Base-by-base conservation (phyloP, 2,888 invertebrate species). In the Eristalinus sepulchralis region DNA sequence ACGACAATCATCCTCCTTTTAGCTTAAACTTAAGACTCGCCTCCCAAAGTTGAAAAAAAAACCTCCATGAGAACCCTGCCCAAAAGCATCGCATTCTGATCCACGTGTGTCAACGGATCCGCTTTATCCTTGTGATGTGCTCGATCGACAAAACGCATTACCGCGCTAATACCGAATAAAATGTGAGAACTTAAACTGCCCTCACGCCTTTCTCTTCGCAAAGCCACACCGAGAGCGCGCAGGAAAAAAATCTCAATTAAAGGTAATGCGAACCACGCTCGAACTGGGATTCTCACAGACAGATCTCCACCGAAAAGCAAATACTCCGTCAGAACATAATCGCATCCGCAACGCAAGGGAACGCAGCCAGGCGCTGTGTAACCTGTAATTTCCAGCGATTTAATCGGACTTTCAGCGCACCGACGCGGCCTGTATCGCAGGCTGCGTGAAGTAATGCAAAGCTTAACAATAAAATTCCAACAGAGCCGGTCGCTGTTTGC, bases 341-440 rank as follows among this genome's bases (percentile, higher is more conserved):
- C 24, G 60, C 53, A 68, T 53, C 20, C 27, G 11, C 17, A 62
- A 62, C 31, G 57, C 39, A 60, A 10, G 24, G 24, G 33, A 67
- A 47, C 53, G 27, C 60, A 47, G 8, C 24, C 53, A 73, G n/a
- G 13, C 17, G 24, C 22, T 31, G 70, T 60, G 79, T 17, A 80
- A 73, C 80, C 60, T 73, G 67, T 67, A 80, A 80, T 80, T 80
- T 80, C 17, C 27, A 60, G 57, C 67, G 72, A 73, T 73, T 80
- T 67, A 66, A 73, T 67, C 73, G 62, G 60, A 47, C 47, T 47
- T 47, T 47, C 31, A 71, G 53, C 22, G 33, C 47, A 34, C 68
- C 9, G 33, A 33, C 11, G 9, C 60, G 20, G 17, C 36, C 13
- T n/a, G 60, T 31, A 22, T 67, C 27, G 10, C 11, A 6, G 39